Conservation (phyloP, 2,113 vertebrate species). For the Paedocypris sp. region DNA sequence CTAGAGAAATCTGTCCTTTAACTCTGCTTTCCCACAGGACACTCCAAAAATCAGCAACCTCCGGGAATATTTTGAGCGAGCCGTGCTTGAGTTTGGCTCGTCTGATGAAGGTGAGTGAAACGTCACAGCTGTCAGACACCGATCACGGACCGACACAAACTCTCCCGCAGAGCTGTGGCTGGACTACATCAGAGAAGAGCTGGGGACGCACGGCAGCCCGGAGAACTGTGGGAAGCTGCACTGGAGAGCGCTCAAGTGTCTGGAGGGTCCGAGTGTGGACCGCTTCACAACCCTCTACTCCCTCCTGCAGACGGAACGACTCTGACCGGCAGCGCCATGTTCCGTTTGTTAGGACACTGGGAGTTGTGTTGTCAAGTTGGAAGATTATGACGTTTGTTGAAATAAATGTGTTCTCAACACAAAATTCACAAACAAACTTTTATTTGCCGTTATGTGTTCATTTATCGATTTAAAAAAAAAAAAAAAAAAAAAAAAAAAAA, state of each 20-base stretch:
- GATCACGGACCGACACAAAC: neutral
- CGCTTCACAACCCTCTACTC: slow-evolving; percentile 74
- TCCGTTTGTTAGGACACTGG: too few species aligned
- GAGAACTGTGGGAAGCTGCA: slow-evolving; percentile 81
- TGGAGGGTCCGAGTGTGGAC: slow-evolving; percentile 76
- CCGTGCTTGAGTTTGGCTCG: slow-evolving; percentile 83
- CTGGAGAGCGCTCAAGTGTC: slow-evolving; percentile 88
- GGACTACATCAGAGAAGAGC: slow-evolving; percentile 82
- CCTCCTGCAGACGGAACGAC: slow-evolving; percentile 75
- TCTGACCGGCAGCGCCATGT: slow-evolving; percentile 40
- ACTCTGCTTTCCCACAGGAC: slow-evolving; percentile 63
- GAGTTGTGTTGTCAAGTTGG: neutral
- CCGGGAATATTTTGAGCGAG: slow-evolving; percentile 87
- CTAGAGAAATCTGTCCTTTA: too few species aligned
- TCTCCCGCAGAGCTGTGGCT: slow-evolving; percentile 79
- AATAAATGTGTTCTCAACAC: too few species aligned
- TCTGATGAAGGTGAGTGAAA: slow-evolving; percentile 67
- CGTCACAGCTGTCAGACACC: neutral
- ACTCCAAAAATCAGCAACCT: slow-evolving; percentile 70
- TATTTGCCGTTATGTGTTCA: too few species aligned
- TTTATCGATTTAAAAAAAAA: too few species aligned
- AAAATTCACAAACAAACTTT: too few species aligned
- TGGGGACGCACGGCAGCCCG: slow-evolving; percentile 67
- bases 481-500: too few species aligned
- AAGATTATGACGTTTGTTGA: too few species aligned